phyloP scores from a whole-genome alignment of 2,888 invertebrate genomes.

The Sylvicola fuscatus region DNA sequence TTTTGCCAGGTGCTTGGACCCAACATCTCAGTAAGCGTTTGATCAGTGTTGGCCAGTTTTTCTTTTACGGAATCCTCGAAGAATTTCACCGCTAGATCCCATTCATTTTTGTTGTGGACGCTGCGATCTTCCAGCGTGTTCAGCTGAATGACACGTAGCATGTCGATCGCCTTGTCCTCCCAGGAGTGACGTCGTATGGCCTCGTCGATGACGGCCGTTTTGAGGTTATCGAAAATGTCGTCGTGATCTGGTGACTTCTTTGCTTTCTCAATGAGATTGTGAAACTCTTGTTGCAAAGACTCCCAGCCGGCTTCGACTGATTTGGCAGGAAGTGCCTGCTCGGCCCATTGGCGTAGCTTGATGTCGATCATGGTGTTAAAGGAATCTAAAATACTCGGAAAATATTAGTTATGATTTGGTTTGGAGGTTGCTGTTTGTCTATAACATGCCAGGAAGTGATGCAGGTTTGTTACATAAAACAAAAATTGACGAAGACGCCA shows the following conservation, averaged over 20 bases:
- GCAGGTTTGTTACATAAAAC: too few species aligned
- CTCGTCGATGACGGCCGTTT: conserved; percentile 70
- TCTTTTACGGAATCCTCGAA: conserved; percentile 67
- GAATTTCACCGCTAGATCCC: conserved; percentile 86
- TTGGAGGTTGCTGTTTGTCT: too few species aligned
- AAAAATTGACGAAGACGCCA: too few species aligned
- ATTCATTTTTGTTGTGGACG: conserved; percentile 67
- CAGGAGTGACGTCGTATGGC: conserved; percentile 74
- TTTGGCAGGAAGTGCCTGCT: conserved; percentile 65
- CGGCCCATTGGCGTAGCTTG: conserved; percentile 90
- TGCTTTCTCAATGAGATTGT: conserved; percentile 43
- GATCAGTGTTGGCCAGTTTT: conserved; percentile 45
- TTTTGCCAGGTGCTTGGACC: conserved; percentile 49
- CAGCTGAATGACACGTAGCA: conserved; percentile 81
- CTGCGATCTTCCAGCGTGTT: conserved; percentile 83
- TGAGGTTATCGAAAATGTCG: conserved; percentile 74
- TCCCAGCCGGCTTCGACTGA: conserved; percentile 76
- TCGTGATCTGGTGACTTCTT: conserved; percentile 56
- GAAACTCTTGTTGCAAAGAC: conserved; percentile 55
- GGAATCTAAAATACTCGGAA: conserved; percentile 32
- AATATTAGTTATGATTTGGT: conserved; percentile 25
- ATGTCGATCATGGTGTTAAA: conserved; percentile 85
- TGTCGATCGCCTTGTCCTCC: conserved; percentile 81
- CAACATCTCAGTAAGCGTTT: conserved; percentile 47
- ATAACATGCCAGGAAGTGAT: too few species aligned